Evolutionary conservation across 2,113 vertebrate species (phyloP), one percentile per base, ranked within the genome.

Genomic region (Excalfactoria chinensis): DNA sequence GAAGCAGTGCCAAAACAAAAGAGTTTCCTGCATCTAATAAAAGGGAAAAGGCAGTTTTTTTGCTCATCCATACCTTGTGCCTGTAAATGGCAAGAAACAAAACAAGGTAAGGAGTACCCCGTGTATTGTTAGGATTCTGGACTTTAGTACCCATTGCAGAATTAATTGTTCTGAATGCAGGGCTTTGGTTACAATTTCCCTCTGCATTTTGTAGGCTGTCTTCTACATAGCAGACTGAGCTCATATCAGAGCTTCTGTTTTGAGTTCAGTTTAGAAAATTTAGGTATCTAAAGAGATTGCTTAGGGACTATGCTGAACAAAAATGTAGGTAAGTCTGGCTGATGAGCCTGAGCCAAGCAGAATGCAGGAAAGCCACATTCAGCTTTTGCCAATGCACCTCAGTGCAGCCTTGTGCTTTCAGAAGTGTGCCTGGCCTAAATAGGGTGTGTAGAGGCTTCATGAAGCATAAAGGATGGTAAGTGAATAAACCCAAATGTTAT

Each of bases 1-100:
- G 40, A 89, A 90, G 56, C 37, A 18, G 17, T 83, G 71, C 59
- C 71, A 89, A 84, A 87, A 89, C 78, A 91, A 81, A 77, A 79
- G 84, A 26, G 43, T 80, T 93, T 88, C 17, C 67, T 3, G 5
- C 55, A 63, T n/a, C 59, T 78, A 80, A 64, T 91, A 68, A 68
- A 91, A 91, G 7, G 37, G 7, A 87, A 86, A 85, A 77, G 32
- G 48, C 28, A 51, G 34, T 13, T 14, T 89, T 89, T 95, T 89
- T 87, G 78, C 46, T 85, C 51, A 77, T 87, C 56, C 30, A 90
- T 59, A 76, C 55, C 69, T 88, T 74, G 13, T 74, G 59, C 30
- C 22, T 78, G 53, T 10, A 88, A 86, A 86, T 68, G 26, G 56
- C 19, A 83, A 35, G 37, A 43, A 86, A 75, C 49, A 74, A 20